phyloP scores from a whole-genome alignment of 2,888 invertebrate species.

The Meiosimyza decipiens region DNA sequence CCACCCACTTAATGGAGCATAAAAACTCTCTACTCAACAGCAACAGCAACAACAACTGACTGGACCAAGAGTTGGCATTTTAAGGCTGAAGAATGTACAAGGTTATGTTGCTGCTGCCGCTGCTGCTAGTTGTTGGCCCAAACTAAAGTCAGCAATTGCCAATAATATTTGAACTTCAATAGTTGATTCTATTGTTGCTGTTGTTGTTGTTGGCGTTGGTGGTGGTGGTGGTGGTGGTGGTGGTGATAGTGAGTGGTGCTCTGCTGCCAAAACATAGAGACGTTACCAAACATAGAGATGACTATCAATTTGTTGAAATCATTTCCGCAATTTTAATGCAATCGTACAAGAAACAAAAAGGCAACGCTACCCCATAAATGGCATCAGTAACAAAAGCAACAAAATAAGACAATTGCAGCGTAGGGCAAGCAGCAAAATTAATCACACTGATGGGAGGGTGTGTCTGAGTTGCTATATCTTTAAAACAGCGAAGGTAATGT shows the following conservation, averaged over 20 bases:
- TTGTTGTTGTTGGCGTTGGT: neutral
- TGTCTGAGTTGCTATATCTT: slow-evolving; percentile 21
- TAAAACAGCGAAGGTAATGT: no score
- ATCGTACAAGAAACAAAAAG: slow-evolving; percentile 8
- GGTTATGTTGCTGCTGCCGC: slow-evolving; percentile 6
- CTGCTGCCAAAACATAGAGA: slow-evolving; percentile 8
- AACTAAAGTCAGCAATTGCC: slow-evolving; percentile 5
- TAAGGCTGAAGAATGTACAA: no score
- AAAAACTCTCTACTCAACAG: neutral
- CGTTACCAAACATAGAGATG: slow-evolving; percentile 43
- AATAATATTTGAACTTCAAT: slow-evolving; percentile 28
- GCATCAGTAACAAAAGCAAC: neutral
- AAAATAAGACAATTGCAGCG: neutral
- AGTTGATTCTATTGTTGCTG: slow-evolving; percentile 1
- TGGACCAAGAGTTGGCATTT: no score
- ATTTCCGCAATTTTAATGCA: slow-evolving; percentile 60
- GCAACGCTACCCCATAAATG: neutral
- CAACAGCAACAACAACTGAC: neutral
- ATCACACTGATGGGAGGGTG: slow-evolving; percentile 25
- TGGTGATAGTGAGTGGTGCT: neutral
- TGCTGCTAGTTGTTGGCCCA: slow-evolving; percentile 7
- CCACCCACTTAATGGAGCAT: slow-evolving; percentile 20
- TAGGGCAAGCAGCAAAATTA: slow-evolving; percentile 12
- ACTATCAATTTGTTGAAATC: slow-evolving; percentile 60
- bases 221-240: neutral